Conservation (phyloP, 2,797 vertebrate species). For the Eulemur coronatus region DNA sequence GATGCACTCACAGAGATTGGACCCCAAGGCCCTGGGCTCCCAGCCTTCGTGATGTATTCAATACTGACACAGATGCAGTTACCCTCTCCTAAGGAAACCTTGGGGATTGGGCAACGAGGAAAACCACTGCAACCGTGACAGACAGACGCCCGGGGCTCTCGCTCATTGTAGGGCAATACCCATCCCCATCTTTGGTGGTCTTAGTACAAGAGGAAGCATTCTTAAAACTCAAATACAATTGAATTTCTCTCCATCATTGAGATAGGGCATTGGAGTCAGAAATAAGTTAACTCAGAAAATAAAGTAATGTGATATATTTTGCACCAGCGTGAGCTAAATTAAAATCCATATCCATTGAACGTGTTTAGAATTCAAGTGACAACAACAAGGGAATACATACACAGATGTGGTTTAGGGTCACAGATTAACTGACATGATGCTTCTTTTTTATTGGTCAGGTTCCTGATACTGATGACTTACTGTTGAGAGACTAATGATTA, state of each 20-base stretch:
- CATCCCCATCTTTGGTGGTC: background rate
- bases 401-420: background rate
- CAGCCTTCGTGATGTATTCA: background rate
- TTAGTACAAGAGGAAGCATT: background rate
- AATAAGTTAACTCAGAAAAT: conserved; percentile 12
- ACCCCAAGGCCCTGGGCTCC: background rate
- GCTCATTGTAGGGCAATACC: background rate
- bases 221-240: background rate
- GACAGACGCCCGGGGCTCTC: background rate
- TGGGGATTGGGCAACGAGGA: background rate
- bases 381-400: background rate
- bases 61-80: background rate
- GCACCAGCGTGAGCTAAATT: background rate
- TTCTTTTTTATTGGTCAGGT: background rate
- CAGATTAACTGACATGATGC: background rate
- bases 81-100: background rate
- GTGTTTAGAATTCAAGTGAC: background rate
- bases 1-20: too few species aligned
- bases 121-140: too few species aligned
- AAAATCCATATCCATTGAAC: background rate
- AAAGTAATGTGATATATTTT: background rate
- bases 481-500: background rate
- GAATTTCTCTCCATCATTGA: background rate
- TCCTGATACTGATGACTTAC: background rate
- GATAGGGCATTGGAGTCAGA: background rate